Evolutionary conservation across 2,113 vertebrate genomes (phyloP), one percentile per base, ranked within the genome.

Genomic region (Seriola rivoliana): DNA sequence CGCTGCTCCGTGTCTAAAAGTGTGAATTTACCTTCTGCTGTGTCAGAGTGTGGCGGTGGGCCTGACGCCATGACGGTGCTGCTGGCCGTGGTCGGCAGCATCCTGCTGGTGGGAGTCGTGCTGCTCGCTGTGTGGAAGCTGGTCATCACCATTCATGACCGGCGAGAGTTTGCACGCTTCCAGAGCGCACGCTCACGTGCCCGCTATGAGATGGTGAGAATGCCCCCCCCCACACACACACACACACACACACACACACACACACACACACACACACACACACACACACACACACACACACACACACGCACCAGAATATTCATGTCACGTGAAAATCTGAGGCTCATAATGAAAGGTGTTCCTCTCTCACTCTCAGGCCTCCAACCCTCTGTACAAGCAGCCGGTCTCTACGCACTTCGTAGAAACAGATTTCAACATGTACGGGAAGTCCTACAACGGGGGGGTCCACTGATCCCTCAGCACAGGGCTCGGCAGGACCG

Each of bases 361-460:
- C 19, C 57, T 91, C 12, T 75, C 59, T 17, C 17, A 14, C 81
- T 46, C 46, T 8, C 83, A 99, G 98, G 98, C 97, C 48, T 97
- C 97, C 85, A 99, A 99, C 88, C 98, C 98, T 57, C 96, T 99
- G 77, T 99, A 99, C 93, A 96, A 98, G 93, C 97, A 97, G 91
- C 96, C 97, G 5, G 96, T 97, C 90, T 95, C 97, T 40, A 97
- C 95, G 0, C 96, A 98, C 73, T 94, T 94, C 0, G 90, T 97
- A 60, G 97, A 98, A 52, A 96, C 96, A 11, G 95, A 97, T 0
- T 97, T 97, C 93, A 96, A 93, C 94, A 96, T 97, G 93, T 95
- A 96, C 74, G 96, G 93, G 90, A 98, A 95, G 92, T 95, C 97
- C 64, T 97, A 96, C 93, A 99, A 99, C 0, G 98, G 98, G 78